Percentiles rank a stretch among this genome's conserved stretches.
phyloP scores from a whole-genome alignment of 2,888 invertebrate species.

The Catocala nupta region DNA sequence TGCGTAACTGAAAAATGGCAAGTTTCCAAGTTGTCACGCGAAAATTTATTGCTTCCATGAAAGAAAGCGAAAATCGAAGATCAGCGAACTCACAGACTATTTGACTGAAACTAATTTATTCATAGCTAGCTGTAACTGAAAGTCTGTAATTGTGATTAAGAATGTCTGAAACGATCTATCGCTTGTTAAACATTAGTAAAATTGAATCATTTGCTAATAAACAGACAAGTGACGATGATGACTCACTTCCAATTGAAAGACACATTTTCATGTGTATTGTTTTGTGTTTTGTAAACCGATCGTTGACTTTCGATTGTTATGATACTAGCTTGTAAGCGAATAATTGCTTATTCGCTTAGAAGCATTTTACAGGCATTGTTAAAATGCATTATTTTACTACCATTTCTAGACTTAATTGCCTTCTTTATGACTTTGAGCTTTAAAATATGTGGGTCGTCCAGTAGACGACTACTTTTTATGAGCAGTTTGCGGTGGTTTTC shows the following conservation, averaged over 20 bases:
- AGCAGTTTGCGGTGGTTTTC: slow-evolving; percentile 57
- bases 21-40: slow-evolving; percentile 65
- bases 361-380: slow-evolving; percentile 25
- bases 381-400: slow-evolving; percentile 30
- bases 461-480: slow-evolving; percentile 55
- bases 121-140: slow-evolving; percentile 36
- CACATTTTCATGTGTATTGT: slow-evolving; percentile 53
- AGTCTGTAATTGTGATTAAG: slow-evolving; percentile 53
- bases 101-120: slow-evolving; percentile 52
- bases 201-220: slow-evolving; percentile 60
- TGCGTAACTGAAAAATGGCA: slow-evolving; percentile 70
- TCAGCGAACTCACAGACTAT: slow-evolving; percentile 54
- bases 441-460: slow-evolving; percentile 55
- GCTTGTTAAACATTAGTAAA: slow-evolving; percentile 61
- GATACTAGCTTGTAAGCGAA: too few species aligned
- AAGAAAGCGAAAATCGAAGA: slow-evolving; percentile 67
- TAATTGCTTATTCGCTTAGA: slow-evolving; percentile 36
- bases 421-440: slow-evolving; percentile 51
- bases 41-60: slow-evolving; percentile 67
- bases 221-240: slow-evolving; percentile 50
- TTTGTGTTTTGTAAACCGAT: slow-evolving; percentile 58
- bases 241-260: slow-evolving; percentile 57
- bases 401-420: slow-evolving; percentile 47
- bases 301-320: slow-evolving; percentile 48
- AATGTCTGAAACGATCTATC: slow-evolving; percentile 55